A percentile compares a stretch with the other conserved stretches of the same genome.
Conservation (phyloP, 2,113 vertebrate species). For the Artemisiospiza belli region DNA sequence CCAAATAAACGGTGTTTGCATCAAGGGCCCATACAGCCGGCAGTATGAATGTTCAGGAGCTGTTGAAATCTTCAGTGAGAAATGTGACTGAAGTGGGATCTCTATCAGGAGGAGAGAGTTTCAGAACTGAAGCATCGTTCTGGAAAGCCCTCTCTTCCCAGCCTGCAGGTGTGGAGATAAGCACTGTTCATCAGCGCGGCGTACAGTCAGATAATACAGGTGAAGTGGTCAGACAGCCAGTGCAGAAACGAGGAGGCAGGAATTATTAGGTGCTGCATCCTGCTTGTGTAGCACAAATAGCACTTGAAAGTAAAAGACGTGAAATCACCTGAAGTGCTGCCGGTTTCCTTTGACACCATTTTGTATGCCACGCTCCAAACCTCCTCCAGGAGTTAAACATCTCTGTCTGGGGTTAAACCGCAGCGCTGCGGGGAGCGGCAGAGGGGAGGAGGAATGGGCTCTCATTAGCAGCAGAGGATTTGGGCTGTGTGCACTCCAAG, state of each 20-base stretch:
- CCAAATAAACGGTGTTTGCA: background rate
- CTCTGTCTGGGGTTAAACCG: background rate
- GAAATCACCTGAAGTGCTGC: background rate
- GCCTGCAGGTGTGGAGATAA: background rate
- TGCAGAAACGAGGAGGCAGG: background rate
- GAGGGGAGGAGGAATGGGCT: background rate
- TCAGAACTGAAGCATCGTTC: background rate
- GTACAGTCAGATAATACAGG: background rate
- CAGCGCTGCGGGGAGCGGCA: background rate
- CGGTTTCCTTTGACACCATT: background rate
- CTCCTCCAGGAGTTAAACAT: background rate
- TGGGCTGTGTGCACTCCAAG: background rate
- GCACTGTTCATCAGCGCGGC: rapidly evolving
- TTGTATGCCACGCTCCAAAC: background rate
- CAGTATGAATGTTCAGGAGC: background rate
- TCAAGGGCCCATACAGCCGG: background rate
- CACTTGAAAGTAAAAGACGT: background rate
- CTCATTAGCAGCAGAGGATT: background rate
- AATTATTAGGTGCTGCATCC: background rate
- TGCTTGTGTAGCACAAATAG: background rate
- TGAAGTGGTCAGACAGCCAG: background rate
- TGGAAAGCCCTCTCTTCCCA: background rate
- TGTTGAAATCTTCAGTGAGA: background rate
- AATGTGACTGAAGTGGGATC: background rate
- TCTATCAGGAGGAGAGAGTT: background rate